These are phyloP conservation scores for Osmerus mordax DNA, from an alignment of 2,113 vertebrate species.

Conservation along the genomic window DNA sequence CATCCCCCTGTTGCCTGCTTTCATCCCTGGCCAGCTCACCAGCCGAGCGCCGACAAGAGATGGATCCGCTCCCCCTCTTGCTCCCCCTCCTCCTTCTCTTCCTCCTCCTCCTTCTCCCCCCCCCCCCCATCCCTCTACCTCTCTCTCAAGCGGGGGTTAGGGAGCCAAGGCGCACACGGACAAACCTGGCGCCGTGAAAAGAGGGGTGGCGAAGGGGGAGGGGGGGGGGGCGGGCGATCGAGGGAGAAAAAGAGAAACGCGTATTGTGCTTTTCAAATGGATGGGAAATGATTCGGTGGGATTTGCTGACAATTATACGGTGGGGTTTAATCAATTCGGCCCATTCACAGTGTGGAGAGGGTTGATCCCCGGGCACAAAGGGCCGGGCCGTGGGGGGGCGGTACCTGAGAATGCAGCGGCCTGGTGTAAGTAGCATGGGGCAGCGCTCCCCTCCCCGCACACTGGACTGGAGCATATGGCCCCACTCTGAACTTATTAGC, in stretches of 20 bases:
- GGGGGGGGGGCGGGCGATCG: slow-evolving; percentile 43
- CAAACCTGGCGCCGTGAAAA: slow-evolving; percentile 60
- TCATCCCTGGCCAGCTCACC: slow-evolving; percentile 71
- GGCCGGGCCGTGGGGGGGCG: slow-evolving; percentile 67
- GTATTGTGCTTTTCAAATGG: slow-evolving; percentile 84
- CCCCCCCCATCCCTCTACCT: slow-evolving; percentile 44
- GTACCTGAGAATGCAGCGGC: slow-evolving; percentile 92
- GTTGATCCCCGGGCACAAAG: slow-evolving; percentile 90
- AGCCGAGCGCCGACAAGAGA: slow-evolving; percentile 51
- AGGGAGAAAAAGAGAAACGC: slow-evolving; percentile 71
- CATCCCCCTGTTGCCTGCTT: slow-evolving; percentile 67
- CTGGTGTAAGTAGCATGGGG: slow-evolving; percentile 89
- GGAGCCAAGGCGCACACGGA: slow-evolving; percentile 46
- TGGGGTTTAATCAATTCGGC: slow-evolving; percentile 90
- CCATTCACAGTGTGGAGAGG: slow-evolving; percentile 92
- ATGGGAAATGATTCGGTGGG: slow-evolving; percentile 88
- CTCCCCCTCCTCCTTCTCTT: slow-evolving; percentile 45
- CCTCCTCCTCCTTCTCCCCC: slow-evolving; percentile 48
- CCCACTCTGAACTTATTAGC: slow-evolving; percentile 96
- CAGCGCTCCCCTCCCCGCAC: slow-evolving; percentile 77
- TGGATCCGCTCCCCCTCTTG: slow-evolving; percentile 25
- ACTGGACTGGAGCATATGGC: slow-evolving; percentile 88
- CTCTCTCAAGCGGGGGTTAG: slow-evolving; percentile 36
- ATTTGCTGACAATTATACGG: slow-evolving; percentile 90
- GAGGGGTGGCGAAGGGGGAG: slow-evolving; percentile 37